Conservation (phyloP, 2,113 vertebrate genomes). For the Phaethon lepturus region DNA sequence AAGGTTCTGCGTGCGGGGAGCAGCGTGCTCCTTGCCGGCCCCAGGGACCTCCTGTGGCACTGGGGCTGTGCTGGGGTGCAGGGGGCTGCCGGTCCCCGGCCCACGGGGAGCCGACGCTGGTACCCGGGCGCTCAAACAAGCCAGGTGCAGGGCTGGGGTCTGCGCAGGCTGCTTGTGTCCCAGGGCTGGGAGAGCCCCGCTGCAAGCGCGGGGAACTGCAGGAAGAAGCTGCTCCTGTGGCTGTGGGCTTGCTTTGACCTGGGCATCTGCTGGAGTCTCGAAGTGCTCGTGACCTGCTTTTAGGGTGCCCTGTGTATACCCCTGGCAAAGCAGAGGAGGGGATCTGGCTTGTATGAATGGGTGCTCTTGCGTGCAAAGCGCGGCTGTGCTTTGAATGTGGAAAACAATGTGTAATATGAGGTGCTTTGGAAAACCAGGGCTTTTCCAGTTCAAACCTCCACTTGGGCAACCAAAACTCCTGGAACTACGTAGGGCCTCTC, state of each 20-base stretch:
- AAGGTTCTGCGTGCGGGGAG: not conserved
- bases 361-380: rapidly evolving
- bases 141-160: not conserved
- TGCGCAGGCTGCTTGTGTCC: not conserved
- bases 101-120: not conserved
- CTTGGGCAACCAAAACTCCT: not conserved
- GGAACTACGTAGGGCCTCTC: not conserved
- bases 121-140: not conserved
- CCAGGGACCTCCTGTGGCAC: not conserved
- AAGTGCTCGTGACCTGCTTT: not conserved
- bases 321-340: not conserved
- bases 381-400: rapidly evolving
- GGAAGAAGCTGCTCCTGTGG: not conserved
- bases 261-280: not conserved
- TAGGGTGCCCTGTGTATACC: not conserved
- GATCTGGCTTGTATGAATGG: not conserved
- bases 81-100: not conserved
- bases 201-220: rapidly evolving
- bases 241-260: not conserved
- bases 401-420: not conserved
- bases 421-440: not conserved
- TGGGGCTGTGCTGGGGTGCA: rapidly evolving
- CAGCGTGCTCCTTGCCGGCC: rapidly evolving
- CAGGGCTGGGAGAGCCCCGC: not conserved
- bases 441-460: not conserved